Evolutionary conservation across 2,113 vertebrate species (phyloP).

Genomic region (Oncorhynchus kisutch): DNA sequence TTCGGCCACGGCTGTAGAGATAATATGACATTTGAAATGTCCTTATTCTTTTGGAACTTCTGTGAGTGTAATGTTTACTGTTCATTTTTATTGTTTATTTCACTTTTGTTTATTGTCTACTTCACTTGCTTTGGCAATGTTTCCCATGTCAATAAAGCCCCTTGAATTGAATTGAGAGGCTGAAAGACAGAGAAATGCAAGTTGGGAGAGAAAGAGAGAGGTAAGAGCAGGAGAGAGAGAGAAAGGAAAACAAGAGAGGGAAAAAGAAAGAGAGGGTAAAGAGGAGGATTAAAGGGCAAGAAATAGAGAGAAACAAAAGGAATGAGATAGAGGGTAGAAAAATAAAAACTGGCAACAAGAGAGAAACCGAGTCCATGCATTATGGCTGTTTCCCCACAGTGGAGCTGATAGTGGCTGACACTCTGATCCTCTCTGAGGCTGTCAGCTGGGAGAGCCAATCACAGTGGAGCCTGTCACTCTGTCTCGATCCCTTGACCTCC

Average conservation of each 20-base stretch:
- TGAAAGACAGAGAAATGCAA: too few species aligned
- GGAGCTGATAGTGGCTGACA: background rate
- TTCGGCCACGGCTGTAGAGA: too few species aligned
- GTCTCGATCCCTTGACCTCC: conserved; percentile 23
- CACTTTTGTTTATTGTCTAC: too few species aligned
- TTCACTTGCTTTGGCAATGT: too few species aligned
- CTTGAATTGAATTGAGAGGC: too few species aligned
- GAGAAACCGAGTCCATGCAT: background rate
- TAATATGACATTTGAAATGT: too few species aligned
- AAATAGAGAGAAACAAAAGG: background rate
- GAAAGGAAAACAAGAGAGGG: background rate
- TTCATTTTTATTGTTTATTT: too few species aligned
- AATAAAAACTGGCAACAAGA: background rate
- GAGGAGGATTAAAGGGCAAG: background rate
- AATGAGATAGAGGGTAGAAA: background rate
- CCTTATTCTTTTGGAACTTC: too few species aligned
- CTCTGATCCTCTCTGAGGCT: conserved; percentile 19
- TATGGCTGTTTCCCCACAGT: conserved; percentile 4
- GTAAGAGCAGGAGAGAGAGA: too few species aligned
- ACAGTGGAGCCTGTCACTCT: conserved; percentile 28
- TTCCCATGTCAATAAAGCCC: too few species aligned
- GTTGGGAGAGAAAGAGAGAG: too few species aligned
- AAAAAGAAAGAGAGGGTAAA: background rate
- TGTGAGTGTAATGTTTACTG: too few species aligned
- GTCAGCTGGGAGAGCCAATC: conserved; percentile 33